phyloP scores from a whole-genome alignment of 1,140 invertebrate genomes.

The Harlomillsia oculata region DNA sequence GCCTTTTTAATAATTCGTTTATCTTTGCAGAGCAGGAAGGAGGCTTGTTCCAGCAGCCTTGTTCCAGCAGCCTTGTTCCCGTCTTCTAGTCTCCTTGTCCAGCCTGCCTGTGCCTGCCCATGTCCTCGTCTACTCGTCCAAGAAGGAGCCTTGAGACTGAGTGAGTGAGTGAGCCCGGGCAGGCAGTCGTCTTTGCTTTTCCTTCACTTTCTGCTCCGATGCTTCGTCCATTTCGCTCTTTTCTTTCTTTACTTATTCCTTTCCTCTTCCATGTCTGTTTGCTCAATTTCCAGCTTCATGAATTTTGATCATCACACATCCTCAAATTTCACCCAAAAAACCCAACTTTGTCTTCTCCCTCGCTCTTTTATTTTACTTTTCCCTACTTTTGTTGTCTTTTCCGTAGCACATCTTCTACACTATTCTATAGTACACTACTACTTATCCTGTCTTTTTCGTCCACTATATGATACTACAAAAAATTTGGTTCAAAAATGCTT shows the following conservation, averaged over 20 bases:
- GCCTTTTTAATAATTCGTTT: slow-evolving; percentile 34
- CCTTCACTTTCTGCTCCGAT: background rate
- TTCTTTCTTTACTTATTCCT: background rate
- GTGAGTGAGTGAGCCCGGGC: background rate
- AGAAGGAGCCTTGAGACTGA: background rate
- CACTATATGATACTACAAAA: too few species aligned
- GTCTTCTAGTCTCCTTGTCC: background rate
- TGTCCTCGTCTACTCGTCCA: background rate
- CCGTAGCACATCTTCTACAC: too few species aligned
- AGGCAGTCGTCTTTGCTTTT: background rate
- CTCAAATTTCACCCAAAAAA: slow-evolving; percentile 2
- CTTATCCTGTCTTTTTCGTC: too few species aligned
- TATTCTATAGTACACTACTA: too few species aligned
- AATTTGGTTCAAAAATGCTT: too few species aligned
- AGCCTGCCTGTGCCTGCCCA: background rate
- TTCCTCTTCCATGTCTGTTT: slow-evolving; percentile 10
- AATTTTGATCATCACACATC: slow-evolving; percentile 29
- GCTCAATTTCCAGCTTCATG: slow-evolving; percentile 27
- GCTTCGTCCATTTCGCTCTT: background rate
- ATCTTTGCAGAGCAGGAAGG: slow-evolving; percentile 25
- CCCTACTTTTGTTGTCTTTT: too few species aligned
- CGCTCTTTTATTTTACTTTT: background rate
- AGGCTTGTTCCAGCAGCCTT: background rate
- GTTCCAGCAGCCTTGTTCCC: background rate
- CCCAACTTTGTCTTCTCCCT: background rate